Evolutionary conservation across 2,888 invertebrate species (phyloP), one percentile per base, ranked within the genome.

Genomic region (Ceriagrion tenellum): DNA sequence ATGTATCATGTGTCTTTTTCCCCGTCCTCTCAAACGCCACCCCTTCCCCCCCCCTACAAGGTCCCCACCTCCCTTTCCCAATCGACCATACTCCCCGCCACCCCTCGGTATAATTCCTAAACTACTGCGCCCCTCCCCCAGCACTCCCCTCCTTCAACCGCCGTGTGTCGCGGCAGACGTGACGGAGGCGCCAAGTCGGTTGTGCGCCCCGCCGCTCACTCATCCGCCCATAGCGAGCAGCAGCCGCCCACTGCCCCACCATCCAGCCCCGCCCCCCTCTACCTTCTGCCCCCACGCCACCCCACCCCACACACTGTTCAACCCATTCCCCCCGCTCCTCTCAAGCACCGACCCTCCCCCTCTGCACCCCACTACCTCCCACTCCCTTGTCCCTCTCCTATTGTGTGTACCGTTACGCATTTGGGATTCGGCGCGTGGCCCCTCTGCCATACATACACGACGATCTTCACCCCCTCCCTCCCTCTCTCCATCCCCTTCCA

Each of bases 351-450:
- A 47, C 47, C 47, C 47, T 20, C 40, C 88, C 88, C 16, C 88
- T 2, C 1, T 12, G n/a, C 69, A 10, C 2, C 26, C 10, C 47
- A 35, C 88, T 20, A 10, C 23, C n/a, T n/a, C 89, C 47, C 89
- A 16, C 12, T 55, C 89, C 3, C 89, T 23, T 10, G 55, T 2
- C 26, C 55, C 89, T n/a, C 47, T n/a, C 89, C 89, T 26, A 89
- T 30, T 81, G 81, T 35, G 16, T 81, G 30, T 81, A 81, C 81
- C 81, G 81, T 81, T 81, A 81, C 81, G 30, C 81, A 81, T 81
- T 81, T 81, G 35, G 81, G 81, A 81, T 81, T 81, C 81, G 81
- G 81, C 81, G 81, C 81, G 81, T 81, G 81, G 81, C 81, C 81
- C 81, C 81, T 30, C 30, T 35, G 81, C 81, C 81, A 81, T 81